These are phyloP conservation scores for Aleiodes alternator DNA, from an alignment of 2,888 invertebrate species.

Conservation along the genomic window DNA sequence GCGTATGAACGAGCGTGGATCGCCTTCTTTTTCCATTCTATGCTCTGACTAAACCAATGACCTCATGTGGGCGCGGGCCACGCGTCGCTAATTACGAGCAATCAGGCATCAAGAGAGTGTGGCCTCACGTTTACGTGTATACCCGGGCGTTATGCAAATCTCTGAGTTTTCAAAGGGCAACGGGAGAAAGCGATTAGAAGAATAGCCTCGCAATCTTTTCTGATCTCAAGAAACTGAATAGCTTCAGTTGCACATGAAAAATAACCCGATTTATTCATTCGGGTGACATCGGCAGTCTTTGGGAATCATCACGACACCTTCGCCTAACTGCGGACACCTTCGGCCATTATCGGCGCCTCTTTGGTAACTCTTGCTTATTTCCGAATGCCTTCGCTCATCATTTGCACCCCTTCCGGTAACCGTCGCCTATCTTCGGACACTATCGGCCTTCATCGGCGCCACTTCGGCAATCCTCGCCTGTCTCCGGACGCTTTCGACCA, in stretches of 20 bases:
- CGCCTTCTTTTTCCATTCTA: slow-evolving; percentile 37
- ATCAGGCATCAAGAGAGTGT: slow-evolving; percentile 61
- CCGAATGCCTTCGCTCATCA: too few species aligned
- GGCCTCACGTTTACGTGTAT: slow-evolving; percentile 34
- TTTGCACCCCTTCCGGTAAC: too few species aligned
- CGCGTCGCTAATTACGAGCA: slow-evolving; percentile 73
- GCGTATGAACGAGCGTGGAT: slow-evolving; percentile 46
- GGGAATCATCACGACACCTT: too few species aligned
- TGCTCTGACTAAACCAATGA: slow-evolving; percentile 55
- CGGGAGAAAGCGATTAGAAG: slow-evolving; percentile 67
- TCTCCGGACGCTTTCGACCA: too few species aligned
- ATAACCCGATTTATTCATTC: neutral
- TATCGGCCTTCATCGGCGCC: too few species aligned
- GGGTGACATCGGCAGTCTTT: too few species aligned
- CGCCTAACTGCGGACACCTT: too few species aligned
- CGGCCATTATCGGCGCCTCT: too few species aligned
- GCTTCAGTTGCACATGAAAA: slow-evolving; percentile 18
- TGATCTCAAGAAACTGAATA: slow-evolving; percentile 35
- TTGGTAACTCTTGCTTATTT: too few species aligned
- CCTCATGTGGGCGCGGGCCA: slow-evolving; percentile 71
- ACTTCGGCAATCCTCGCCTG: too few species aligned
- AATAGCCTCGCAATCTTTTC: slow-evolving; percentile 60
- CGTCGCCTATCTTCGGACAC: too few species aligned
- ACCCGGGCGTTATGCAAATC: slow-evolving; percentile 68
- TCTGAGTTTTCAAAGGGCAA: slow-evolving; percentile 61